Base-by-base conservation (phyloP, 1,140 invertebrate species). In the Philopotamus ludificatus region DNA sequence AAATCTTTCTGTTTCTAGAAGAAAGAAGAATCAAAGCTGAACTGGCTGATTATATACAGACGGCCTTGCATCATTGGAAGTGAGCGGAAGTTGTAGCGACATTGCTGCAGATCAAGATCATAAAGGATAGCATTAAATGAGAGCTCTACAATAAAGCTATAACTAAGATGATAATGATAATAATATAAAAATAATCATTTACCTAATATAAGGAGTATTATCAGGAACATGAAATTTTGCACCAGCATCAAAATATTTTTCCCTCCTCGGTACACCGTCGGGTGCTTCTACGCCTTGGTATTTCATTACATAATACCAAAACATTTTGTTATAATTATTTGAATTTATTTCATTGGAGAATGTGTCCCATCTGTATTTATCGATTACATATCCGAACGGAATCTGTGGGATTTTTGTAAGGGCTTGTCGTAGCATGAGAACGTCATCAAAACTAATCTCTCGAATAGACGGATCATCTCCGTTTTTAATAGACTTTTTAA, bases 351-450 rank as follows among this genome's bases (percentile, higher is more conserved):
- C 78, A 0, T 85, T 86, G 58, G 81, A 80, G 72, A 91, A 92
- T 53, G 91, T 82, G 42, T 83, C 82, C 89, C 89, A 93, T 26
- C 91, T 78, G 79, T 88, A 93, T 68, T 86, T 82, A 70, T 93
- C 91, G 41, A 92, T 82, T 1, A 89, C 69, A 54, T 89, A 82
- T 0, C 85, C 85, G 76, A 87, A 92, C 1, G 89, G 87, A 39
- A 93, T 80, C 72, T 91, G 84, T 0, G 90, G 88, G 26, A 94
- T 76, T 76, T 90, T 92, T 23, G 85, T 81, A 21, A 93, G 73
- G 1, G 89, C 90, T 72, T 85, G 85, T 53, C 77, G 78, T 58
- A 92, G 72, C 18, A 92, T 74, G 2, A 85, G 55, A 9, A 71
- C 67, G n/a, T 73, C 62, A 68, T 76, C 73, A 34, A 73, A 70